Percentiles rank a stretch among this genome's conserved stretches.
phyloP scores from a whole-genome alignment of 1,140 invertebrate genomes.

The Drosophila kohkoa region DNA sequence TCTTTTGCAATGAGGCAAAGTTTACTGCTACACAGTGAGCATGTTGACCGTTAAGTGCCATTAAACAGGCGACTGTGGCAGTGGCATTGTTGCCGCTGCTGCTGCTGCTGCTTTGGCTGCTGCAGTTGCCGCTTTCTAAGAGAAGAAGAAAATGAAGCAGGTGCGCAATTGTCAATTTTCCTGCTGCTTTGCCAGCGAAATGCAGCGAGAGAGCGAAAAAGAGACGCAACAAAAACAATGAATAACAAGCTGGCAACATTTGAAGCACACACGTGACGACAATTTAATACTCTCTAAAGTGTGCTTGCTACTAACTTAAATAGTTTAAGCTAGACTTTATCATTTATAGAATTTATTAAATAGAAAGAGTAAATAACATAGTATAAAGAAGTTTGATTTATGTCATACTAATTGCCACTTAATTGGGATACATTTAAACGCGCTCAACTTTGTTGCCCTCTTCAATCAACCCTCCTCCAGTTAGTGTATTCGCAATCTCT shows the following conservation, averaged over 20 bases:
- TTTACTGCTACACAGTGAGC: conserved; percentile 79
- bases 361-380: too few relatives aligned
- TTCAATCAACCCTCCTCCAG: not conserved
- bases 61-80: conserved; percentile 74
- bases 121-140: conserved; percentile 43
- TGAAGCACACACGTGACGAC: conserved; percentile 21
- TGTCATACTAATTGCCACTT: too few relatives aligned
- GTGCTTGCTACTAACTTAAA: not conserved
- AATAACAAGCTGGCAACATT: conserved; percentile 48
- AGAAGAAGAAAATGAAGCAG: conserved; percentile 76
- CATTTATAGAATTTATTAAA: too few relatives aligned
- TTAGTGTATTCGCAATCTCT: conserved; percentile 46
- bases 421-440: too few relatives aligned
- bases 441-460: not conserved
- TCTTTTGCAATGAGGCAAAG: conserved; percentile 55
- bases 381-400: not conserved
- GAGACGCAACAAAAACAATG: conserved; percentile 71
- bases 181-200: conserved; percentile 50
- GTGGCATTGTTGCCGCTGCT: conserved; percentile 72
- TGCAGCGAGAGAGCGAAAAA: conserved; percentile 21
- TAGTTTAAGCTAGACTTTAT: too few relatives aligned
- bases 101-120: conserved; percentile 26
- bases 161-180: conserved; percentile 82
- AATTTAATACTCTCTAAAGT: conserved; percentile 29
- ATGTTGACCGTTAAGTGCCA: conserved; percentile 81